Base-by-base conservation (phyloP, 2,113 vertebrate species). In the Lasiurus cinereus region DNA sequence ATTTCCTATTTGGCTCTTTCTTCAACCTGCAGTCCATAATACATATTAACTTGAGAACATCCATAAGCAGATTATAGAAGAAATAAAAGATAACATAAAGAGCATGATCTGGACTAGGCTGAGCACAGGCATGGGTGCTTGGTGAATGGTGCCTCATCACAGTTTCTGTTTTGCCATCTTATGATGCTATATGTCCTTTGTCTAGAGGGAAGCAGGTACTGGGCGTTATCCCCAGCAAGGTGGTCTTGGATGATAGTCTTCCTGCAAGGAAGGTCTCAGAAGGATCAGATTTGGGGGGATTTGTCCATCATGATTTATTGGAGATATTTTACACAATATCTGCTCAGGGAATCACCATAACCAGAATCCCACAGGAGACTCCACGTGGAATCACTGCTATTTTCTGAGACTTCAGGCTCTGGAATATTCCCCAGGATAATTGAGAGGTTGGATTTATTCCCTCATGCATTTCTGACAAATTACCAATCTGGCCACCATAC, bases 61-160 rank as follows among this genome's bases (percentile, higher is more conserved):
- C 74, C 62, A 14, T 1, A 62, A 59, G 12, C 33, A 73, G 56
- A 31, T 14, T 22, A 43, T 12, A 2, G 0, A 14, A 16, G 21
- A 78, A 86, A 46, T 4, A 14, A n/a, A 69, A 86, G 39, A n/a
- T 46, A 50, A 22, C 10, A 43, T 16, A 22, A 11, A 22, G 11
- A 21, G 3, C 52, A 3, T 0, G 0, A 18, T 48, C 33, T 19
- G 19, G 46, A 8, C 18, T 16, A 10, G 10, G 29, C 54, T 33
- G 31, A 36, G 46, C 8, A 1, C 12, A 16, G 16, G 3, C 0
- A 0, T 31, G 52, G 73, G 4, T 1, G 0, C 5, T 0, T 0
- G 5, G 1, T 22, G 56, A 69, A 50, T 0, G 0, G 24, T 10
- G 8, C 1, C 74, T 29, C 29, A 6, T 46, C 33, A 39, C 21